Percentiles rank a stretch among this genome's conserved stretches.
These are phyloP conservation scores for Scaptomyza polygonia DNA, from an alignment of 2,888 invertebrate genomes.

Conservation along the genomic window DNA sequence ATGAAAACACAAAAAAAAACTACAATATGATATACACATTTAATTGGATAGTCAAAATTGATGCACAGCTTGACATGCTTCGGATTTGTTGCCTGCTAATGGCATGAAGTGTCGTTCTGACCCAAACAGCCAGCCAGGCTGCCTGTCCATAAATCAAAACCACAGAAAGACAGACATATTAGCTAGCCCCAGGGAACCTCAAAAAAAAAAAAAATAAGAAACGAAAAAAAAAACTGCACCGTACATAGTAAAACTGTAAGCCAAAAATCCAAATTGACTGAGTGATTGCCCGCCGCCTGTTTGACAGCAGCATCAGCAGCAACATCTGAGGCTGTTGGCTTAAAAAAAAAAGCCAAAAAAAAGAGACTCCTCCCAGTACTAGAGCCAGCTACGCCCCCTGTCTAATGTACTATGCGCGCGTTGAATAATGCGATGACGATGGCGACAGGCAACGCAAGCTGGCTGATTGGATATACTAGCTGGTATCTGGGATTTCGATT, in stretches of 20 bases:
- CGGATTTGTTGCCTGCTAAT: constrained; percentile 56
- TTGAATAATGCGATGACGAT: constrained; percentile 49
- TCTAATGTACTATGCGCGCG: constrained; percentile 43
- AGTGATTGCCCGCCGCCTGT: constrained; percentile 61
- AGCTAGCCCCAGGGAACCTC: constrained; percentile 33
- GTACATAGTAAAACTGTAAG: constrained; percentile 65
- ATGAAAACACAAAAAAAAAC: not conserved
- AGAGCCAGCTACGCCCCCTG: constrained; percentile 19
- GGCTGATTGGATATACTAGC: not conserved
- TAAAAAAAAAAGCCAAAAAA: not conserved
- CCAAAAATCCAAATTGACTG: constrained; percentile 69
- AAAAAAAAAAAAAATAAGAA: not conserved
- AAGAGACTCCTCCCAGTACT: not conserved
- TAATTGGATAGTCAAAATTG: constrained; percentile 61
- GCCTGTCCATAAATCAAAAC: constrained; percentile 64
- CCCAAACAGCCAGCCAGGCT: constrained; percentile 6
- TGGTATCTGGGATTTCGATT: constrained; percentile 5
- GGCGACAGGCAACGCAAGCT: constrained; percentile 18
- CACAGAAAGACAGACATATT: constrained; percentile 56
- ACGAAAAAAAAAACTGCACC: constrained; percentile 35
- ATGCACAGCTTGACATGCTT: constrained; percentile 56
- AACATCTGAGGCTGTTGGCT: constrained; percentile 52
- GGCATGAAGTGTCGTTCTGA: constrained; percentile 41
- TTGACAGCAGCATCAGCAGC: constrained; percentile 55
- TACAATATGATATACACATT: constrained; percentile 24